A percentile compares a stretch with the other conserved stretches of the same genome.
phyloP scores from a whole-genome alignment of 2,888 invertebrate genomes.

The Eutolmus rufibarbis region DNA sequence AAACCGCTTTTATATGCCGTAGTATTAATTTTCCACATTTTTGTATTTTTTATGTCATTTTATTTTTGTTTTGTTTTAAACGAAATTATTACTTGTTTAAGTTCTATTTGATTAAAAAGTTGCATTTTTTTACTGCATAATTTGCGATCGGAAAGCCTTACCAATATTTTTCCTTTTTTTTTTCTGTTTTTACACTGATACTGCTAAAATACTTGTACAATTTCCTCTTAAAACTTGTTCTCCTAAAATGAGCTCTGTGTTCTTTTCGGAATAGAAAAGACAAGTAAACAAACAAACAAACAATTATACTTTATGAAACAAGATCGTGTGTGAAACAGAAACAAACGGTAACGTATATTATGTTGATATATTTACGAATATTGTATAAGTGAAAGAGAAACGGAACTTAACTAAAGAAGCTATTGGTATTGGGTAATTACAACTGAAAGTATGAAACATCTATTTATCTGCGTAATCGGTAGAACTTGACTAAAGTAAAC shows the following conservation, averaged over 20 bases:
- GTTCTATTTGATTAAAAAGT: neutral
- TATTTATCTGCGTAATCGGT: neutral
- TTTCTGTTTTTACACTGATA: neutral
- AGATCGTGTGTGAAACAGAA: conserved; percentile 30
- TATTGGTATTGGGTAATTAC: conserved; percentile 18
- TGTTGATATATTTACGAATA: conserved; percentile 32
- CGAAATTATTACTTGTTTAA: neutral
- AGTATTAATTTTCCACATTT: neutral
- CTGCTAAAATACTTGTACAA: conserved; percentile 1
- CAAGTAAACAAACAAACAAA: conserved; percentile 21
- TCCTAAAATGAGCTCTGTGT: conserved; percentile 43
- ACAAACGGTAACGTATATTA: conserved; percentile 33
- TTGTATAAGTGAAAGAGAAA: conserved; percentile 34
- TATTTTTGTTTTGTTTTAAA: neutral
- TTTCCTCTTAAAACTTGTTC: conserved; percentile 35
- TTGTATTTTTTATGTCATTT: neutral
- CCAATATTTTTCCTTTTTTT: conserved; percentile 19
- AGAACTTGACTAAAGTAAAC: conserved; percentile 28
- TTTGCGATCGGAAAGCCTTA: conserved; percentile 24
- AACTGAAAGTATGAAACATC: neutral
- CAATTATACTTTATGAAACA: conserved; percentile 26
- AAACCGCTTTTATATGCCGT: neutral
- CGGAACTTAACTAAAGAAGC: conserved; percentile 29
- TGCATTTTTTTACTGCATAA: neutral
- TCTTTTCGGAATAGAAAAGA: conserved; percentile 42